Base-by-base conservation (phyloP, 2,888 invertebrate species). In the Venustoraphidia nigricollis region DNA sequence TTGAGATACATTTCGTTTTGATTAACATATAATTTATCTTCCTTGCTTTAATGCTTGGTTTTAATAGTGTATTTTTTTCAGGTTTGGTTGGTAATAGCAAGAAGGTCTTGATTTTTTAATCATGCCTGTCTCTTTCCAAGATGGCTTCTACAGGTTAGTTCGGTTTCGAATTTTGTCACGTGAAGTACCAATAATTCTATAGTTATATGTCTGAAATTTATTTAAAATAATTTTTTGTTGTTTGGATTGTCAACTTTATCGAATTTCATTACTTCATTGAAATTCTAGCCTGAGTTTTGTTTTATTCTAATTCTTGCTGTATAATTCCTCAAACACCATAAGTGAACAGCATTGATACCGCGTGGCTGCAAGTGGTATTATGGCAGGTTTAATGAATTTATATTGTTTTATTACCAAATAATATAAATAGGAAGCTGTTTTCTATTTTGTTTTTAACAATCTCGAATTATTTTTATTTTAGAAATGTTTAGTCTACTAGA, bases 81-180 rank as follows among this genome's bases (percentile, higher is more conserved):
- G 5, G 27, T 27, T 6, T 6, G 3, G 27, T 27, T 27, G 27
- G 27, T 27, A 27, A 6, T 27, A 1, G 27, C 27, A 27, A 27
- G 27, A 27, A 27, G 27, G 27, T 27, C 27, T 27, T 27, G 27
- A 27, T 27, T 27, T 27, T 27, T 27, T 27, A 27, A 27, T 27
- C 27, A 27, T 27, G 27, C 6, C 27, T 27, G 27, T 27, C 27
- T 27, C 27, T 27, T 27, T 45, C 34, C 75, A 77, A 77, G 73
- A 80, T 80, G 80, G 79, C 80, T 75, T 75, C 79, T 70, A 69
- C 79, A 79, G 80, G 80, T 80, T 77, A 72, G 79, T 77, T 67
- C 64, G 62, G 62, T 60, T 62, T 66, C 56, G 54, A 58, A 27
- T 58, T 59, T 62, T 58, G 61, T 73, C 71, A 72, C 67, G 66